Base-by-base conservation (phyloP, 2,113 vertebrate species). In the Prietella phreatophila region DNA sequence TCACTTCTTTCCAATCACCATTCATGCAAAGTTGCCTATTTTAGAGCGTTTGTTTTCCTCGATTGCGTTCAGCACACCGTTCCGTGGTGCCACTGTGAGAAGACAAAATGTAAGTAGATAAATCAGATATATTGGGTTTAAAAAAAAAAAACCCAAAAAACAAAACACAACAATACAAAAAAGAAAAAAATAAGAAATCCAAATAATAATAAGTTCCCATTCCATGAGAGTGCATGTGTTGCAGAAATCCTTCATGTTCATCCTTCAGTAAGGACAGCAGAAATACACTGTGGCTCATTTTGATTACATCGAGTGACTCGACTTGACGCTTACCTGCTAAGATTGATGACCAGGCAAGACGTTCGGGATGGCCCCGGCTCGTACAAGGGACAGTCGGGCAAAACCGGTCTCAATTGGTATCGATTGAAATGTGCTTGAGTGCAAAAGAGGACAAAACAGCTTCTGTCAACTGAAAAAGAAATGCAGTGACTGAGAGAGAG, bases 371-470 rank as follows among this genome's bases (percentile, higher is more conserved):
- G 10, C 22, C 15, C 5, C 36, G 2, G 58, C 56, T 11, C 7
- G 13, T 15, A 58, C 19, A 9, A 36, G 36, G 85, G 85, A 86
- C 85, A 60, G 50, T 69, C 15, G 25, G 50, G 71, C 47, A 82
- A 87, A 82, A 69, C 63, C 50, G 76, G 81, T 80, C 76, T 86
- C 76, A 71, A 87, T 60, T 87, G 85, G 13, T 87, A 87, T 87
- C n/a, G 85, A 87, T 82, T 82, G 65, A 42, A 67, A 33, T 42
- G 78, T 71, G 63, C 36, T 82, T 22, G 85, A 82, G 78, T 69
- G 85, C 85, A 87, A 87, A 80, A 87, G 47, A 86, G 85, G 85
- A 87, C 47, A 80, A 82, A 60, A 61, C 42, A 82, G 78, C 63
- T 50, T 36, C 63, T 42, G 85, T 87, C 85, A 82, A 58, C 22